Evolutionary conservation across 2,113 vertebrate genomes (phyloP).

Genomic region (Etheostoma spectabile): DNA sequence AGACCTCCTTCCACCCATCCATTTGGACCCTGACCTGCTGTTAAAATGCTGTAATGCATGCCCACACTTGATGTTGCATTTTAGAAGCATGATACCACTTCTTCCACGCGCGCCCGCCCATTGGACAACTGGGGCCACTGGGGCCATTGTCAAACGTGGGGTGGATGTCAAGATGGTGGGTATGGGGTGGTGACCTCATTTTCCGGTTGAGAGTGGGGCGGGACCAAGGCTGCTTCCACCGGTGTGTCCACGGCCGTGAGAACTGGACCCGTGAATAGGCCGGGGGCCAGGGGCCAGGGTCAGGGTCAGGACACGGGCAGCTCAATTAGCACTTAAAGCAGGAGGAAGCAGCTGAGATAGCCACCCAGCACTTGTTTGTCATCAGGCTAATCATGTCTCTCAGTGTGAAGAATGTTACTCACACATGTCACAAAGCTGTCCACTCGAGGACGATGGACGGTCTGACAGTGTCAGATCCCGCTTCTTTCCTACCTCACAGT

Average conservation of each 20-base stretch:
- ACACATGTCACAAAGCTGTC: slow-evolving; percentile 38
- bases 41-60: slow-evolving; percentile 35
- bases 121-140: slow-evolving; percentile 48
- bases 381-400: slow-evolving; percentile 54
- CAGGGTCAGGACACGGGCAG: slow-evolving; percentile 69
- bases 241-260: slow-evolving; percentile 76
- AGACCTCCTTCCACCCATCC: slow-evolving; percentile 23
- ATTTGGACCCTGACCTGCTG: slow-evolving; percentile 45
- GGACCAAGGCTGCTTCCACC: slow-evolving; percentile 67
- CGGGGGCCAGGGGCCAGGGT: slow-evolving; percentile 73
- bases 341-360: slow-evolving; percentile 68
- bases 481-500: not conserved
- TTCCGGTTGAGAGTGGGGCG: slow-evolving; percentile 51
- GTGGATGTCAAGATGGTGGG: slow-evolving; percentile 78
- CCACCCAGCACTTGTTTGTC: slow-evolving; percentile 55
- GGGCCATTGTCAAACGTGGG: slow-evolving; percentile 70
- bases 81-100: slow-evolving; percentile 58
- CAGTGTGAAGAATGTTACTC: slow-evolving; percentile 1
- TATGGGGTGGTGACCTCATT: slow-evolving; percentile 73
- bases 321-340: slow-evolving; percentile 79
- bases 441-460: slow-evolving; percentile 6
- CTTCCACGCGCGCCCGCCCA: slow-evolving; percentile 56
- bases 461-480: slow-evolving; percentile 4
- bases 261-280: slow-evolving; percentile 70
- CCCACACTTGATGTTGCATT: slow-evolving; percentile 42